phyloP scores from a whole-genome alignment of 2,888 invertebrate genomes.

The Ferrisia virgata region DNA sequence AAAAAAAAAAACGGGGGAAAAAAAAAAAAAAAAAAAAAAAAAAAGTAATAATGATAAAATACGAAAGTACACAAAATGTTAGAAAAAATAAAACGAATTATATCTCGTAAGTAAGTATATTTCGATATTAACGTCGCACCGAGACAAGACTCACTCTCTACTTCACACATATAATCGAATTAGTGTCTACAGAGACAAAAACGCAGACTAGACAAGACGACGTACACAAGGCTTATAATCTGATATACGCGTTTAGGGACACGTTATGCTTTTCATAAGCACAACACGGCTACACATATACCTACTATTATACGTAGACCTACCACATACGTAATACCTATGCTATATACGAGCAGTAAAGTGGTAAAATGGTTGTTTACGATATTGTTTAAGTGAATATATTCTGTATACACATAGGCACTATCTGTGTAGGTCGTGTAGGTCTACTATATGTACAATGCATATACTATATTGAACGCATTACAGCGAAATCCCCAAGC shows the following conservation, averaged over 20 bases:
- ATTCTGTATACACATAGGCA: too few species aligned
- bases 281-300: not conserved
- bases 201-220: not conserved
- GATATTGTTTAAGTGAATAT: not conserved
- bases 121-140: not conserved
- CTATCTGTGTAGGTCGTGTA: too few species aligned
- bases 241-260: constrained; percentile 17
- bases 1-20: too few species aligned
- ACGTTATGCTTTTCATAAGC: constrained; percentile 17
- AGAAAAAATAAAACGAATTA: too few species aligned
- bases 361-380: constrained; percentile 11
- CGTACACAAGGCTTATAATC: not conserved
- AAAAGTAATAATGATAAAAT: too few species aligned
- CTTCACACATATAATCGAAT: not conserved
- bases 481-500: not conserved
- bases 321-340: too few species aligned
- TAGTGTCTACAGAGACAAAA: not conserved
- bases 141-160: not conserved
- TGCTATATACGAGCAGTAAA: not conserved
- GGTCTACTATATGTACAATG: too few species aligned
- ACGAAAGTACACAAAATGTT: too few species aligned
- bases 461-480: not conserved
- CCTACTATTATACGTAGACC: not conserved
- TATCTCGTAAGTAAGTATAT: not conserved
- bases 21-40: too few species aligned